A percentile compares a stretch with the other conserved stretches of the same genome.
These are phyloP conservation scores for Grammomys surdaster DNA, from an alignment of 2,113 vertebrate species.

Conservation along the genomic window DNA sequence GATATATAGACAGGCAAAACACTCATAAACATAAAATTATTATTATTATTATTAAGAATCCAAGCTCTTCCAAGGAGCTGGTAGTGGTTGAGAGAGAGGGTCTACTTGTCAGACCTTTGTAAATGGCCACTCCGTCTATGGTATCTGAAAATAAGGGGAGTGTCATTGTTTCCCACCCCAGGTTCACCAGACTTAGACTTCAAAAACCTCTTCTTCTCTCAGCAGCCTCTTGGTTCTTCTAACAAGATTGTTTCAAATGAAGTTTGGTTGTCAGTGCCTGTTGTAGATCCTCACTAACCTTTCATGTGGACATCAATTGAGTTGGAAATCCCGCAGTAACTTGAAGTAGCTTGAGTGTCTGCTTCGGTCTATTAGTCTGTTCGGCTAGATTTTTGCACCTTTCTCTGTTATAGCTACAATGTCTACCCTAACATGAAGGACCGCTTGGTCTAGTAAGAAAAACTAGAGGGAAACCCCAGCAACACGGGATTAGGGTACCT, in stretches of 20 bases:
- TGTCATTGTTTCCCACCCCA: neutral
- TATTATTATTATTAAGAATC: neutral
- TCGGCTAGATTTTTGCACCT: neutral
- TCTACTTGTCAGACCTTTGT: neutral
- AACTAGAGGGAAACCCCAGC: neutral
- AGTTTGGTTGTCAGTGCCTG: neutral
- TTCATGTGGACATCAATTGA: neutral
- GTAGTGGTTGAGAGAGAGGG: too few relatives aligned
- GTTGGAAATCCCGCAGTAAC: neutral
- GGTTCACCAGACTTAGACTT: neutral
- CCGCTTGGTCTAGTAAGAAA: neutral
- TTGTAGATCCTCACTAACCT: neutral
- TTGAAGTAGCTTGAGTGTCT: neutral
- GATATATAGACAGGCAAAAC: neutral
- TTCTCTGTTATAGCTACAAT: neutral
- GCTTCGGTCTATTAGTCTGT: too few relatives aligned
- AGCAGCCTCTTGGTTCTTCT: neutral
- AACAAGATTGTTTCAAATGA: neutral
- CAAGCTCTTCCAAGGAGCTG: neutral
- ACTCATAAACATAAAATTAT: too few relatives aligned
- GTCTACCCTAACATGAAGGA: neutral
- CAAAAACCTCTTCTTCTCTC: neutral
- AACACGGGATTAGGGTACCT: neutral
- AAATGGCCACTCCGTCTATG: neutral
- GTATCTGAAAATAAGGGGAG: neutral